Base-by-base conservation (phyloP, 2,797 vertebrate genomes). In the Sebastes cheni region DNA sequence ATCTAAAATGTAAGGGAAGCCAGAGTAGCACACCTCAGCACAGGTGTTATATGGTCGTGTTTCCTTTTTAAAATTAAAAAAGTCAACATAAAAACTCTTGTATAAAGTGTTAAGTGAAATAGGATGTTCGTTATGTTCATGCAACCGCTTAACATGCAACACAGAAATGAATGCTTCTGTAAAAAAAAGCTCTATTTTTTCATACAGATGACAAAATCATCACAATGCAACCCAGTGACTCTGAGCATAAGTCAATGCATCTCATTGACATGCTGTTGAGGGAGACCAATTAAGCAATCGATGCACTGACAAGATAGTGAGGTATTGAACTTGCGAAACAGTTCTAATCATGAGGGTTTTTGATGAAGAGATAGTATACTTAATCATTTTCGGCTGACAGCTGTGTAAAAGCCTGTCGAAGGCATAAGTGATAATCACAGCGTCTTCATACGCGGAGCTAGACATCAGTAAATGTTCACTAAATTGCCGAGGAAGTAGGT, bases 341-440 rank as follows among this genome's bases (percentile, higher is more conserved):
- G 18, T 66, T 83, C 77, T 74, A 81, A 86, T 82, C 61, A 75
- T 6, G 30, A 67, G 61, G 14, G 73, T 72, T 83, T 54, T 85
- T 69, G 64, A 82, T 79, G 61, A 70, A 65, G 82, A 84, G 77
- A 82, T 81, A 46, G 59, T 42, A 67, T 13, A 73, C n/a, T 70
- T 67, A 58, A 73, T 89, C 56, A 36, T 81, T 79, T 85, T 75
- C 16, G 2, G 82, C 72, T 74, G 46, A 10, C 71, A 80, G 81
- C 76, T 72, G 75, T 74, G 72, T 36, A 29, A 70, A 75, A 55
- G 32, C 50, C 39, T 30, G 30, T 70, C 9, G 3, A 62, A 60
- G 50, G 81, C 60, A 87, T 72, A 84, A 90, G 79, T 20, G 81
- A 62, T 79, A 86, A 92, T 90, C 88, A 91, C 65, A 10, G 60